Conservation (phyloP, 2,113 vertebrate genomes). For the Bothrops jararaca region DNA sequence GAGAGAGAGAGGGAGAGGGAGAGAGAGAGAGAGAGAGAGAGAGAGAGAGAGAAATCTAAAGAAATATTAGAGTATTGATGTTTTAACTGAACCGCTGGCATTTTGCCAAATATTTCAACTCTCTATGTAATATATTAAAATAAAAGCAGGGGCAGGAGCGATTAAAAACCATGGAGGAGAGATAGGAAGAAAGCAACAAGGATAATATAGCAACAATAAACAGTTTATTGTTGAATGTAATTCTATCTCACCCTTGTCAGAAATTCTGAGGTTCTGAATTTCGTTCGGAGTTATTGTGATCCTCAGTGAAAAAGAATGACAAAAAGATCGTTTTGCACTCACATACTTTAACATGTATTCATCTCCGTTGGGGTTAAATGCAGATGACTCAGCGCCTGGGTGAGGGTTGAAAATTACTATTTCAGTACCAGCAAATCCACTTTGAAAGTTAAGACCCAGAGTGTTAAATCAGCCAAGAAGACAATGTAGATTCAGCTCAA, state of each 20-base stretch:
- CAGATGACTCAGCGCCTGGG: background rate
- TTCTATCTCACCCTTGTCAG: background rate
- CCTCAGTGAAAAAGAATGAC: background rate
- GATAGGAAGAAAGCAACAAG: background rate
- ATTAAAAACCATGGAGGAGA: background rate
- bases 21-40: too few relatives aligned
- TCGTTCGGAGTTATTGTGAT: background rate
- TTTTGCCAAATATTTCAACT: constrained; percentile 10
- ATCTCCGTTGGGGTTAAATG: background rate
- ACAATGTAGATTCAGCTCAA: constrained; percentile 25
- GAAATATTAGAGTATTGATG: background rate
- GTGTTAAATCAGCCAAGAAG: constrained; percentile 29
- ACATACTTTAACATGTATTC: background rate
- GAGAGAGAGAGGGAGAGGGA: background rate
- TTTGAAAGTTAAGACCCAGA: constrained; percentile 22
- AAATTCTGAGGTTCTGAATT: background rate
- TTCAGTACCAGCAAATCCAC: constrained; percentile 35
- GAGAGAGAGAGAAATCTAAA: background rate
- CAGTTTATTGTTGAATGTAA: background rate
- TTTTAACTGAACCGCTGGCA: constrained; percentile 5
- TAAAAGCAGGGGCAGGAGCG: constrained; percentile 18
- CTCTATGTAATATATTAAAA: constrained; percentile 29
- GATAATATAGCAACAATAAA: background rate
- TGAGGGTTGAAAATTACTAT: constrained; percentile 23
- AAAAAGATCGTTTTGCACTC: background rate